Evolutionary conservation across 1,140 invertebrate genomes (phyloP).

Genomic region (Melitaea cinxia): DNA sequence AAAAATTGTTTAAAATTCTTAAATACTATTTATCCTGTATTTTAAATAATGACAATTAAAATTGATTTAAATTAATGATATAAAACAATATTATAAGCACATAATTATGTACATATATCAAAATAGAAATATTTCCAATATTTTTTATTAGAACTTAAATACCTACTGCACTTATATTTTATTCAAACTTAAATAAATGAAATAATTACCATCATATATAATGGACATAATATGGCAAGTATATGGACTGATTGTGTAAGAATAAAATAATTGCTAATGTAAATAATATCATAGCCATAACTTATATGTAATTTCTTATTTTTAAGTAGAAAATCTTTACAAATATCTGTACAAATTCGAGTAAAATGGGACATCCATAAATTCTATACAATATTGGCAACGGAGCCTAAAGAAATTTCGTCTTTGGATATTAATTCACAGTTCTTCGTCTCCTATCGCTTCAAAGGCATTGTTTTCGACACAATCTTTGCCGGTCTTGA

Average conservation of each 20-base stretch:
- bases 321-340: slow-evolving; percentile 2
- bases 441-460: slow-evolving; percentile 94
- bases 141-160: slow-evolving; percentile 23
- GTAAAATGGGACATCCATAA: slow-evolving; percentile 14
- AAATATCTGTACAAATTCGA: slow-evolving; percentile 14
- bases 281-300: slow-evolving; percentile 20
- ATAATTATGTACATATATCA: neutral
- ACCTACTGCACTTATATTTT: slow-evolving; percentile 4
- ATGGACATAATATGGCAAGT: slow-evolving; percentile 51
- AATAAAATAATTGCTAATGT: slow-evolving; percentile 18
- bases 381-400: slow-evolving; percentile 29
- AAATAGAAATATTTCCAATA: neutral
- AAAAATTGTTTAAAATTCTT: too few relatives aligned
- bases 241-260: slow-evolving; percentile 41
- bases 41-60: too few relatives aligned
- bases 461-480: slow-evolving; percentile 95
- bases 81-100: too few relatives aligned
- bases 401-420: neutral
- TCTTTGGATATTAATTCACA: slow-evolving; percentile 81
- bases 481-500: slow-evolving; percentile 84
- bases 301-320: slow-evolving; percentile 6
- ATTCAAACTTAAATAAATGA: slow-evolving; percentile 17
- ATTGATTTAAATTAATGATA: too few relatives aligned
- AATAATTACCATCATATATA: neutral
- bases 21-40: too few relatives aligned